These are phyloP conservation scores for Hirtodrosophila confusa DNA, from an alignment of 2,888 invertebrate genomes.

Conservation along the genomic window DNA sequence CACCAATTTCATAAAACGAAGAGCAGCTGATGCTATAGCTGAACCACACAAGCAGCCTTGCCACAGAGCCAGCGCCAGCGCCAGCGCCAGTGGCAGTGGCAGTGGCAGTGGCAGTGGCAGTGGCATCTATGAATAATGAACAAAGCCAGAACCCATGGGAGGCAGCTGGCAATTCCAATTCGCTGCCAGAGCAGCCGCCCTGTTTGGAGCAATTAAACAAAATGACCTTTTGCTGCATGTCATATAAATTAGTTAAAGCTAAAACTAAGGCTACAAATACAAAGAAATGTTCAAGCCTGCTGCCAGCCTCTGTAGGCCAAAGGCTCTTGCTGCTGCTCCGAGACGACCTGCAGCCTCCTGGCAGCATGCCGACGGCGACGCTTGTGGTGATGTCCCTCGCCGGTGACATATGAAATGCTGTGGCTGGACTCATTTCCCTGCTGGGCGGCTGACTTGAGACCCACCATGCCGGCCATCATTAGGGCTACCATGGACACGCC, in stretches of 20 bases:
- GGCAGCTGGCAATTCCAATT: neutral
- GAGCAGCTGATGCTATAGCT: constrained; percentile 25
- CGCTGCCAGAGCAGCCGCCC: neutral
- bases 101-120: too few species aligned
- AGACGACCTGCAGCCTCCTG: constrained; percentile 26
- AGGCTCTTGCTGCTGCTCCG: constrained; percentile 74
- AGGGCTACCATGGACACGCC: constrained; percentile 90
- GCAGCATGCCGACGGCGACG: constrained; percentile 69
- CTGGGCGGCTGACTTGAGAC: constrained; percentile 89
- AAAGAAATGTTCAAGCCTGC: constrained; percentile 30
- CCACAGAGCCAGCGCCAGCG: neutral
- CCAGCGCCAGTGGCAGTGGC: too few species aligned
- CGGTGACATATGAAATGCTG: constrained; percentile 85
- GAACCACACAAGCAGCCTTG: constrained; percentile 15
- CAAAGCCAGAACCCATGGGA: constrained; percentile 25
- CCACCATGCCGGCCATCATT: constrained; percentile 90
- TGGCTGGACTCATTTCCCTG: constrained; percentile 84
- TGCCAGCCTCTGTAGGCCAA: constrained; percentile 86
- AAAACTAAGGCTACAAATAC: constrained; percentile 24
- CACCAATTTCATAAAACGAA: constrained; percentile 74
- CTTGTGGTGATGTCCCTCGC: constrained; percentile 81
- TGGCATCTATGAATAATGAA: constrained; percentile 29
- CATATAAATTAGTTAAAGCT: constrained; percentile 63
- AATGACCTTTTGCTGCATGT: constrained; percentile 33
- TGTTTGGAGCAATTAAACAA: constrained; percentile 32